Percentiles rank a stretch among this genome's conserved stretches.
Evolutionary conservation across 2,888 invertebrate genomes (phyloP).

Genomic region (Melipona beecheii): DNA sequence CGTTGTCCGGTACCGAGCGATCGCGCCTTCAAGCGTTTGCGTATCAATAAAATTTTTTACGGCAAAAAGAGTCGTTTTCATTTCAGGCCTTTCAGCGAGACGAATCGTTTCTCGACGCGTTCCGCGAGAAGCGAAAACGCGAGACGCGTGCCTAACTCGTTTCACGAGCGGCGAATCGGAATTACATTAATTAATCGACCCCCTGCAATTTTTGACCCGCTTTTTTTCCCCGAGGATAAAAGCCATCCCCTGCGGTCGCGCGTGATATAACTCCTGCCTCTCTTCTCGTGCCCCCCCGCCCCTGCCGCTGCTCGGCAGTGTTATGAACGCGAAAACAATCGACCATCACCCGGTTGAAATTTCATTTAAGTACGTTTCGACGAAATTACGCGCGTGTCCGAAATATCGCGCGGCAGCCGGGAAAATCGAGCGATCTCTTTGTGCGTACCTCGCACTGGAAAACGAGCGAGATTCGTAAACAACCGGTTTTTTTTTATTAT

Average conservation of each 20-base stretch:
- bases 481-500: not conserved
- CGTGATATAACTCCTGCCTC: conserved; percentile 22
- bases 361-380: conserved; percentile 33
- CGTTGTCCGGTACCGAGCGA: too few relatives aligned
- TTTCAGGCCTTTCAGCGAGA: too few relatives aligned
- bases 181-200: conserved; percentile 77
- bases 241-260: conserved; percentile 29
- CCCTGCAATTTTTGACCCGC: conserved; percentile 46
- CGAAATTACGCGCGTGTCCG: conserved; percentile 29
- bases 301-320: not conserved
- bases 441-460: not conserved
- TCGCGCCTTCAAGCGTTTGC: too few relatives aligned
- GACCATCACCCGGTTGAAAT: conserved; percentile 39
- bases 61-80: too few relatives aligned
- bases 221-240: not conserved
- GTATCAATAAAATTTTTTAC: too few relatives aligned
- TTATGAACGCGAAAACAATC: conserved; percentile 24
- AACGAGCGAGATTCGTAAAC: not conserved
- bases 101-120: too few relatives aligned
- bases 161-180: conserved; percentile 64
- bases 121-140: conserved; percentile 62
- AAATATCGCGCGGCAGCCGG: conserved; percentile 4
- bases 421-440: conserved; percentile 18
- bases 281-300: too few relatives aligned
- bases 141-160: conserved; percentile 50